Percentiles rank a stretch among this genome's conserved stretches.
These are phyloP conservation scores for Oscheius sp. DNA, from an alignment of 1,140 invertebrate species.

Conservation along the genomic window DNA sequence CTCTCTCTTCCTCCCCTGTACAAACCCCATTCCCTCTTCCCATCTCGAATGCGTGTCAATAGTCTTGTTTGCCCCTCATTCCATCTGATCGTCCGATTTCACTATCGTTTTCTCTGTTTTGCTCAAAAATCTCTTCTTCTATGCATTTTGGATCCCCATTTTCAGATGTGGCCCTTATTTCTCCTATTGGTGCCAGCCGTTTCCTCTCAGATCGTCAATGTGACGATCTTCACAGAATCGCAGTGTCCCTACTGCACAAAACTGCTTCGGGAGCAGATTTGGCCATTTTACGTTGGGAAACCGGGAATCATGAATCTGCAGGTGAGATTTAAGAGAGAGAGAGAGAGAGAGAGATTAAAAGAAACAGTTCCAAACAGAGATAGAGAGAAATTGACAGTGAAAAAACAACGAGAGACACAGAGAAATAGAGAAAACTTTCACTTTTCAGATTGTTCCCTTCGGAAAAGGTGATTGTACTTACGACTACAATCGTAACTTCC, in stretches of 20 bases:
- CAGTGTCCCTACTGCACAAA: conserved; percentile 42
- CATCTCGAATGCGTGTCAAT: background rate
- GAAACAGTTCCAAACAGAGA: background rate
- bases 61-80: background rate
- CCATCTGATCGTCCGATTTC: background rate
- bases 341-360: no score
- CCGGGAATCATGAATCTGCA: conserved; percentile 44
- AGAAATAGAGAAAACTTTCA: background rate
- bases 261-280: conserved; percentile 38
- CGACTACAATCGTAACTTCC: conserved; percentile 41
- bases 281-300: conserved; percentile 39
- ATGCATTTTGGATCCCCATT: background rate
- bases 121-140: no score
- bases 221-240: conserved; percentile 41
- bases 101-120: no score
- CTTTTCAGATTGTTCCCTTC: conserved; percentile 39
- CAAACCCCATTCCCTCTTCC: background rate
- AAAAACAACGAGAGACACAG: background rate
- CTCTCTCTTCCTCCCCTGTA: background rate
- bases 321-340: conserved; percentile 5
- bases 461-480: conserved; percentile 42
- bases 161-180: conserved; percentile 21
- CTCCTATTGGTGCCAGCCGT: conserved; percentile 1
- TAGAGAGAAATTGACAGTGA: no score
- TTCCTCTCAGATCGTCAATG: conserved; percentile 32